Evolutionary conservation across 2,113 vertebrate genomes (phyloP).

Genomic region (Atrichornis clamosus): DNA sequence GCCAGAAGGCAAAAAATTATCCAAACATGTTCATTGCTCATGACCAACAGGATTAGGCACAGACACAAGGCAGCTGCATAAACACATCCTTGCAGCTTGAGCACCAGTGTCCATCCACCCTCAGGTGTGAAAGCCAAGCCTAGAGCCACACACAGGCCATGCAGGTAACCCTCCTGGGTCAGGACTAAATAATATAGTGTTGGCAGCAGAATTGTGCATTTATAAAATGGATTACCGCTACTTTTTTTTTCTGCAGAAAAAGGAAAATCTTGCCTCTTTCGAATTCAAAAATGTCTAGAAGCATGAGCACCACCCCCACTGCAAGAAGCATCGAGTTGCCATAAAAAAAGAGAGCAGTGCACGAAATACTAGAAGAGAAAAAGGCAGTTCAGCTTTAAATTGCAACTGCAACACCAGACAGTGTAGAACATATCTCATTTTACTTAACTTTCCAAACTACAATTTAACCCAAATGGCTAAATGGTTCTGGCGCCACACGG

Average conservation of each 20-base stretch:
- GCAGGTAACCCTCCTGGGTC: not conserved
- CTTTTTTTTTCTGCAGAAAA: not conserved
- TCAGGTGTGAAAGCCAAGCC: not conserved
- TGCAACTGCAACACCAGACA: not conserved
- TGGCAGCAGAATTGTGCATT: not conserved
- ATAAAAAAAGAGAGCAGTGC: not conserved
- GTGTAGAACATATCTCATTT: not conserved
- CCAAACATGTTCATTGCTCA: not conserved
- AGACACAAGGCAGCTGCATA: not conserved
- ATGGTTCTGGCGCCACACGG: not conserved
- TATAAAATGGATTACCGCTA: not conserved
- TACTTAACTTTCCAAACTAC: not conserved
- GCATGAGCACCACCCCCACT: accelerated
- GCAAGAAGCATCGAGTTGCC: not conserved
- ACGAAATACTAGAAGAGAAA: not conserved
- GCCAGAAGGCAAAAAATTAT: not conserved
- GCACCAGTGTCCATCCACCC: not conserved
- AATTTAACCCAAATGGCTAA: not conserved
- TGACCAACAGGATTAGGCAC: not conserved
- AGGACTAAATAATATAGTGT: not conserved
- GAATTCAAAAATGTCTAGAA: not conserved
- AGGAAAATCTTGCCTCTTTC: not conserved
- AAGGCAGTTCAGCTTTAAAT: not conserved
- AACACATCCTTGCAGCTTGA: accelerated
- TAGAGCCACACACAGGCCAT: not conserved